Evolutionary conservation across 2,888 invertebrate genomes (phyloP).

Genomic region (Arctia plantaginis): DNA sequence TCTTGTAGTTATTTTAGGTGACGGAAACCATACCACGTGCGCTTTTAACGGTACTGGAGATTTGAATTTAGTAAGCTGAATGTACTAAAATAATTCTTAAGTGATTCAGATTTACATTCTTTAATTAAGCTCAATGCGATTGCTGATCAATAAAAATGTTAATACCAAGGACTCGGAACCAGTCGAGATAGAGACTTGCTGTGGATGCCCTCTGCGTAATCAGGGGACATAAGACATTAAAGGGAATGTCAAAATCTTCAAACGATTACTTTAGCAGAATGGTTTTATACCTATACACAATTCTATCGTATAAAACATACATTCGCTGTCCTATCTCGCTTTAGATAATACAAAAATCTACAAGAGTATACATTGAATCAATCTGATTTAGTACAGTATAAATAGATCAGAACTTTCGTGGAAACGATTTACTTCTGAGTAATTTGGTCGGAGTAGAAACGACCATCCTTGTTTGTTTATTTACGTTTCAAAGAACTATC

Average conservation of each 20-base stretch:
- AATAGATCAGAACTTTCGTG: background rate
- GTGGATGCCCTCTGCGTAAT: too few species aligned
- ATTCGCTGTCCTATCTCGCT: background rate
- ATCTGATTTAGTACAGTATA: slow-evolving; percentile 17
- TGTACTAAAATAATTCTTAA: background rate
- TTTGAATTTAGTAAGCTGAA: slow-evolving; percentile 31
- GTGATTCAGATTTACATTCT: background rate
- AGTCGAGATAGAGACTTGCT: too few species aligned
- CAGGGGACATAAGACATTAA: background rate
- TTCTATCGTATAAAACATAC: background rate
- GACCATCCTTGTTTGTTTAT: background rate
- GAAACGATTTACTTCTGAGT: background rate
- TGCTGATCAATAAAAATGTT: too few species aligned
- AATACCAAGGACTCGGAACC: too few species aligned
- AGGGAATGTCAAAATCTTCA: background rate
- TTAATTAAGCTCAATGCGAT: background rate
- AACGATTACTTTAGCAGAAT: too few species aligned
- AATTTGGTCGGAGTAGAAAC: background rate
- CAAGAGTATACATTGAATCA: background rate
- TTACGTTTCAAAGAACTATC: background rate
- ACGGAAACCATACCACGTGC: slow-evolving; percentile 59
- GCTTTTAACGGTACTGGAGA: slow-evolving; percentile 14
- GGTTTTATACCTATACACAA: too few species aligned
- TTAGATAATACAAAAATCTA: background rate
- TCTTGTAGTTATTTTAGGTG: slow-evolving; percentile 59